phyloP scores from a whole-genome alignment of 1,140 invertebrate genomes.

The Palaemon carinicauda region DNA sequence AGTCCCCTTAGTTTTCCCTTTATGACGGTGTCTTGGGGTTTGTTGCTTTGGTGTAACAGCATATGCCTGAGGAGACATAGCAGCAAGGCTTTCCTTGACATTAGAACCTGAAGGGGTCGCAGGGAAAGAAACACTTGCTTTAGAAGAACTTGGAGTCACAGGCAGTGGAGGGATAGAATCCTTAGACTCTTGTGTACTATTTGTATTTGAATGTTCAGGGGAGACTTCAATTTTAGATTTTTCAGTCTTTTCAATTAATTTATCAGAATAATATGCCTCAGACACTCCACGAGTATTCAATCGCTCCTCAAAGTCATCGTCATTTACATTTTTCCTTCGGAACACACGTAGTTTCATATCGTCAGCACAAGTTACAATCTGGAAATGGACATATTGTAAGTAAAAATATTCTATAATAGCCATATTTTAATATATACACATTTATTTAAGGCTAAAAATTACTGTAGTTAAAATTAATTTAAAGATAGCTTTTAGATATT shows the following conservation, averaged over 20 bases:
- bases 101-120: conserved; percentile 11
- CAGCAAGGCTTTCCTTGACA: not conserved
- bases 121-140: not conserved
- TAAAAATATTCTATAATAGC: not conserved
- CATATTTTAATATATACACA: too few species aligned
- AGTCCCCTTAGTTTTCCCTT: not conserved
- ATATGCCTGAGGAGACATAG: not conserved
- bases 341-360: conserved; percentile 43
- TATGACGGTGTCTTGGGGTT: not conserved
- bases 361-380: conserved; percentile 46
- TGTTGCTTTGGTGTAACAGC: not conserved
- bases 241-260: not conserved
- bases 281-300: conserved; percentile 29
- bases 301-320: conserved; percentile 44
- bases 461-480: too few species aligned
- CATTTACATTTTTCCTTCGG: conserved; percentile 12
- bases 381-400: not conserved
- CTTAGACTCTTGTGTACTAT: not conserved
- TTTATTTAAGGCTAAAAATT: too few species aligned
- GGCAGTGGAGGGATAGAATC: not conserved
- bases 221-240: not conserved
- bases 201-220: not conserved
- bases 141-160: conserved; percentile 35
- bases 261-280: not conserved
- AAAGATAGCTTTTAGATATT: too few species aligned